Conservation (phyloP, 2,888 invertebrate genomes). For the Steinernema hermaphroditum region DNA sequence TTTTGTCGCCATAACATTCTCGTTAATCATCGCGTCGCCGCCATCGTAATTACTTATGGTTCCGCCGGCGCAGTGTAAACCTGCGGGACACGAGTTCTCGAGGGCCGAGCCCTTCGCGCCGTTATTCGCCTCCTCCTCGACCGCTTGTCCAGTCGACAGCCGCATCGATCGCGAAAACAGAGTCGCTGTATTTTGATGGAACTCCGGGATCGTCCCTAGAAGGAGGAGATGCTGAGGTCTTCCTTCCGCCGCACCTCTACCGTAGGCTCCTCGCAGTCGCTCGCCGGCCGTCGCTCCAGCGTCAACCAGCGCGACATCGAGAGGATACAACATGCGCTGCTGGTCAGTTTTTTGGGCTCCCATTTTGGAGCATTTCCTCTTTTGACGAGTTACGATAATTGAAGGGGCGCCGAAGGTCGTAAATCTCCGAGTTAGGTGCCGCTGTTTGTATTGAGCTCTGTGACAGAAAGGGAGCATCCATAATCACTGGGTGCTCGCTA, state of each 20-base stretch:
- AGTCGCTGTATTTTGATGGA: background rate
- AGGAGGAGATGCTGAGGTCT: background rate
- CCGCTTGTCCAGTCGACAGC: conserved; percentile 24
- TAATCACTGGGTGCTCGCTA: too few species aligned
- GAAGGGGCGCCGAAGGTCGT: too few species aligned
- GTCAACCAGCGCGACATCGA: conserved; percentile 16
- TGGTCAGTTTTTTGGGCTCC: background rate
- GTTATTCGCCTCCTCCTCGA: conserved; percentile 8
- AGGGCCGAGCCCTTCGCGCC: conserved; percentile 22
- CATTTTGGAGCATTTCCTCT: too few species aligned
- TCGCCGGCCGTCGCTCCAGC: conserved; percentile 13
- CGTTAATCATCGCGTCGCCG: conserved; percentile 16
- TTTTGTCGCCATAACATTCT: conserved; percentile 10
- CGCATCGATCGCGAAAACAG: conserved; percentile 24
- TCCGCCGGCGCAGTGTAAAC: conserved; percentile 19
- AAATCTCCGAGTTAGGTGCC: too few species aligned
- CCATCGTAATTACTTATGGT: conserved; percentile 15
- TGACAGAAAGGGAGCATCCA: too few species aligned
- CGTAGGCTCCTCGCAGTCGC: conserved; percentile 20
- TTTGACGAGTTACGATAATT: too few species aligned
- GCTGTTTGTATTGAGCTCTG: too few species aligned
- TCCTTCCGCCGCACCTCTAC: conserved; percentile 4
- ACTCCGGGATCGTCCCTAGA: background rate
- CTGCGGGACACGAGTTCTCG: background rate
- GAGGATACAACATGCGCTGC: conserved; percentile 7